phyloP scores from a whole-genome alignment of 1,140 invertebrate species.

The Plodia interpunctella region DNA sequence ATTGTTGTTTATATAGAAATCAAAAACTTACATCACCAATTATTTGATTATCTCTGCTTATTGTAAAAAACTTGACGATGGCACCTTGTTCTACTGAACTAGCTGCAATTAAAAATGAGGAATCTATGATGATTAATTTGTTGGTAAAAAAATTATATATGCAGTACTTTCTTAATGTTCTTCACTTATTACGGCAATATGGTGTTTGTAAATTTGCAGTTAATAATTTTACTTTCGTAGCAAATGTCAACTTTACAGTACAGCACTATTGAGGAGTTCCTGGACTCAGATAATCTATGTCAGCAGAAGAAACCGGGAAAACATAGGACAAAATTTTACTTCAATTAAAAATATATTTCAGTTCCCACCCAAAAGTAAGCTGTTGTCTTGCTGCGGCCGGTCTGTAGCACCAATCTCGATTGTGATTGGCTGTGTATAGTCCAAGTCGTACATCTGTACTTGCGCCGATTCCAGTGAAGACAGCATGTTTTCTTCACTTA shows the following conservation, averaged over 20 bases:
- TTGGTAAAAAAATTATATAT: too few relatives aligned
- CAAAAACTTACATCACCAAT: slow-evolving; percentile 55
- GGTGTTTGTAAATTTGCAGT: too few relatives aligned
- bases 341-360: background rate
- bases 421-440: slow-evolving; percentile 53
- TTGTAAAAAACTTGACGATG: slow-evolving; percentile 51
- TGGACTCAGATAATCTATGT: too few relatives aligned
- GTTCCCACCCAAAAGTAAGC: slow-evolving; percentile 52
- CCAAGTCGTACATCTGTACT: slow-evolving; percentile 50
- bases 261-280: too few relatives aligned
- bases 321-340: too few relatives aligned
- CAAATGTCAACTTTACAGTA: too few relatives aligned
- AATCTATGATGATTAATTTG: too few relatives aligned
- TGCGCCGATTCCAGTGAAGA: slow-evolving; percentile 60
- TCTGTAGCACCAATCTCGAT: slow-evolving; percentile 63
- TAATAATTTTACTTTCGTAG: too few relatives aligned
- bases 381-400: slow-evolving; percentile 51
- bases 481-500: slow-evolving; percentile 61
- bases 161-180: too few relatives aligned
- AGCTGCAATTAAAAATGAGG: slow-evolving; percentile 48
- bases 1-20: background rate
- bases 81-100: slow-evolving; percentile 54
- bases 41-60: slow-evolving; percentile 62
- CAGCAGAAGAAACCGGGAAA: too few relatives aligned
- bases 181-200: too few relatives aligned